Evolutionary conservation across 2,113 vertebrate species (phyloP).

Genomic region (Crotalus horridus): DNA sequence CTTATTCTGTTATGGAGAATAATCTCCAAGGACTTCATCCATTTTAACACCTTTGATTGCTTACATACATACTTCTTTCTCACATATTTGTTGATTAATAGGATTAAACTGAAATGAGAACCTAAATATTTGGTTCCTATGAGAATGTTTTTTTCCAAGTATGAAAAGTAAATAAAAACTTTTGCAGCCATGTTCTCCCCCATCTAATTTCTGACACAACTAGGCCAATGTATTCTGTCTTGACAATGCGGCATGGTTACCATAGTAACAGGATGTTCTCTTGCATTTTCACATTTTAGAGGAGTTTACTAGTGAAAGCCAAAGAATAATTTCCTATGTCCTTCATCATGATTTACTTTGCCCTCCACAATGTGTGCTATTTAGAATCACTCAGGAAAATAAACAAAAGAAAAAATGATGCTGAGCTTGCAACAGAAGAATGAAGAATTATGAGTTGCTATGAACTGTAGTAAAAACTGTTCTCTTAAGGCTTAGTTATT

Average conservation of each 20-base stretch:
- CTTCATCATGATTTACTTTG: background rate
- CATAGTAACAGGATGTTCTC: background rate
- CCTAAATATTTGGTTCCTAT: background rate
- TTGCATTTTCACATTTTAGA: background rate
- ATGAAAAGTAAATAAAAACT: background rate
- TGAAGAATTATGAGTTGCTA: background rate
- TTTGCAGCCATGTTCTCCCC: background rate
- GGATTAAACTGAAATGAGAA: background rate
- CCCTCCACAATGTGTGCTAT: background rate
- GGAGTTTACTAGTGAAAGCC: background rate
- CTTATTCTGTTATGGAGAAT: background rate
- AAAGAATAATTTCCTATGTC: background rate
- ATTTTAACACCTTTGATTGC: background rate
- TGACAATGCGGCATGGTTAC: background rate
- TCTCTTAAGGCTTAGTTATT: background rate
- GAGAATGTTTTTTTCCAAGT: background rate
- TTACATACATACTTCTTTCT: background rate
- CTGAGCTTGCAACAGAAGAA: background rate
- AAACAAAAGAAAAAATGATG: background rate
- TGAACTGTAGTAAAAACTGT: background rate
- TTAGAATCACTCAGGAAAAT: background rate
- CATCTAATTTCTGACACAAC: background rate
- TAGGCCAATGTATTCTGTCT: background rate
- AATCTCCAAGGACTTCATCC: background rate
- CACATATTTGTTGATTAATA: background rate